These are phyloP conservation scores for Bradynema listronoti DNA, from an alignment of 1,140 invertebrate genomes.

Conservation along the genomic window DNA sequence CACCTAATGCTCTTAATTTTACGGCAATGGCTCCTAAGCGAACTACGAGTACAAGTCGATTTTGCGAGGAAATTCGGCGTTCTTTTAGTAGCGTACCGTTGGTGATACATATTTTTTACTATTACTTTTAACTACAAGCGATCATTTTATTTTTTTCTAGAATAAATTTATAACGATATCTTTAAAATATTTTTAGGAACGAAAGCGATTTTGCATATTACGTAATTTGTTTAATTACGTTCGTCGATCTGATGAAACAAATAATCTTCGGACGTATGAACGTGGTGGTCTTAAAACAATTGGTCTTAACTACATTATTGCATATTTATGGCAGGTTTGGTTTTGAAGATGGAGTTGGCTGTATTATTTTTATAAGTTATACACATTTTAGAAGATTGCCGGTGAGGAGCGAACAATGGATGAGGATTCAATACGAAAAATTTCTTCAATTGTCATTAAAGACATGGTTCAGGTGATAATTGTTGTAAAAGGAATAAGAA, in stretches of 20 bases:
- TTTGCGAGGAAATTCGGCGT: not conserved
- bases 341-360: not conserved
- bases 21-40: no score
- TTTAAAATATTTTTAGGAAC: not conserved
- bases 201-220: slow-evolving; percentile 1
- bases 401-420: no score
- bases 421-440: no score
- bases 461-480: no score
- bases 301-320: not conserved
- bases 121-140: no score
- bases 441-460: no score
- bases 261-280: not conserved
- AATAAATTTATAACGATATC: not conserved
- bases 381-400: no score
- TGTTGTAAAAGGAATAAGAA: no score
- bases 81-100: not conserved
- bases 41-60: not conserved
- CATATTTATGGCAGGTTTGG: not conserved
- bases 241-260: not conserved
- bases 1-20: no score
- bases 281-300: not conserved
- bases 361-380: not conserved
- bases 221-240: not conserved
- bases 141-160: not conserved
- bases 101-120: not conserved